Percentiles rank a stretch among this genome's conserved stretches.
These are phyloP conservation scores for Sigmodon hispidus DNA, from an alignment of 2,113 vertebrate species.

Conservation along the genomic window DNA sequence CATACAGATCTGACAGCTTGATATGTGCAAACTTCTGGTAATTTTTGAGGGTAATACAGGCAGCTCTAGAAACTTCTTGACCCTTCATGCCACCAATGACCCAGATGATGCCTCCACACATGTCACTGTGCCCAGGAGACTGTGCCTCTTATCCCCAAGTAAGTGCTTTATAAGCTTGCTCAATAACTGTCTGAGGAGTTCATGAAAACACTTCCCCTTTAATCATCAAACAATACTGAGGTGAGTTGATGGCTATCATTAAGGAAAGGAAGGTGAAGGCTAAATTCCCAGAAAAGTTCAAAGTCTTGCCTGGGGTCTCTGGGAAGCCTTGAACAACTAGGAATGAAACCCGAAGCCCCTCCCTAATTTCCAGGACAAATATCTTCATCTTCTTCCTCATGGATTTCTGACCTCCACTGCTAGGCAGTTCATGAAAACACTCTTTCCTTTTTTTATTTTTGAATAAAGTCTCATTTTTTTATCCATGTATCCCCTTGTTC, in stretches of 20 bases:
- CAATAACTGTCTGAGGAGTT: background rate
- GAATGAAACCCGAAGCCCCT: background rate
- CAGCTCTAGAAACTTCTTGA: background rate
- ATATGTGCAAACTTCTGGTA: background rate
- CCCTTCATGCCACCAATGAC: background rate
- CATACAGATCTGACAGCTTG: background rate
- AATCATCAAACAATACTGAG: slow-evolving; percentile 59
- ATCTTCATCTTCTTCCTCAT: background rate
- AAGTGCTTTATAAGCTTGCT: slow-evolving; percentile 28
- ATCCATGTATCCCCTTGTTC: too few species aligned
- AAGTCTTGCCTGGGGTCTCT: background rate
- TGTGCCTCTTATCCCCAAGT: background rate
- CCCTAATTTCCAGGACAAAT: background rate
- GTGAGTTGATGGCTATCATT: background rate
- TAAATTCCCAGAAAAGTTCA: slow-evolving; percentile 39
- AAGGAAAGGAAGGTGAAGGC: background rate
- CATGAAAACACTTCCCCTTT: slow-evolving; percentile 54
- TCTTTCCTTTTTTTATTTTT: too few species aligned
- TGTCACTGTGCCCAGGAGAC: background rate
- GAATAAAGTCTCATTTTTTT: too few species aligned
- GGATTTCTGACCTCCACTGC: slow-evolving; percentile 22
- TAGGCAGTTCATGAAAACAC: background rate
- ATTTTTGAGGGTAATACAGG: background rate
- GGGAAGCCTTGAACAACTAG: background rate
- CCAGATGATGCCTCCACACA: background rate